Base-by-base conservation (phyloP, 1,140 invertebrate species). In the Drosophila leontia region DNA sequence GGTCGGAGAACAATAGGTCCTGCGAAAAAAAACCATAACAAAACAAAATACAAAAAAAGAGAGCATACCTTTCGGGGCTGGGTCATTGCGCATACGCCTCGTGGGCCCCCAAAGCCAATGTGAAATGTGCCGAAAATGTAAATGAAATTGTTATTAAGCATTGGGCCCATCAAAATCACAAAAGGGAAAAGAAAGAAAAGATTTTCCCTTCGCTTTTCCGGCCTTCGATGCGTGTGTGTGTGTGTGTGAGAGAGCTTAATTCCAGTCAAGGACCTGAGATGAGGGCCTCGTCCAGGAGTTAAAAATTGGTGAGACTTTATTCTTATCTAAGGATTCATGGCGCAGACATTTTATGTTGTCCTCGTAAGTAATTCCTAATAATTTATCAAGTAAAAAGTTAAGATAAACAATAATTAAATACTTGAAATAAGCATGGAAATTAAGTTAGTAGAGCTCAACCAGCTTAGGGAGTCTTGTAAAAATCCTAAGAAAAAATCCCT, bases 131-230 rank as follows among this genome's bases (percentile, higher is more conserved):
- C 45, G 45, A 81, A 85, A 81, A 85, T 85, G 67, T 76, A 72
- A 85, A 84, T 77, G 64, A 84, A 84, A 80, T 80, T 82, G 69
- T 75, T 79, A 47, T 75, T 79, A 59, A 69, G 80, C 75, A 82
- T 63, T 78, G 56, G 61, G 56, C 45, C 55, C 41, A 65, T 65
- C 44, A 67, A 64, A 65, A 71, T 71, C 56, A 56, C 77, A 75
- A 69, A 75, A 50, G 47, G 39, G 12, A 26, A 29, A 26, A 26
- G 47, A 26, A 48, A 48, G 17, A 75, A 76, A 77, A n/a, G 47
- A 69, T 41, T 68, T 48, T 56, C 23, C 45, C 7, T 11, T 26
- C 13, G 7, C 35, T 1, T 42, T 53, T 47, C 17, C 15, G 19
- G 13, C 17, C n/a, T 37, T 23, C 23, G 32, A n/a, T 15, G 32